These are phyloP conservation scores for Drosophila niveifrons DNA, from an alignment of 2,888 invertebrate species.

Conservation along the genomic window DNA sequence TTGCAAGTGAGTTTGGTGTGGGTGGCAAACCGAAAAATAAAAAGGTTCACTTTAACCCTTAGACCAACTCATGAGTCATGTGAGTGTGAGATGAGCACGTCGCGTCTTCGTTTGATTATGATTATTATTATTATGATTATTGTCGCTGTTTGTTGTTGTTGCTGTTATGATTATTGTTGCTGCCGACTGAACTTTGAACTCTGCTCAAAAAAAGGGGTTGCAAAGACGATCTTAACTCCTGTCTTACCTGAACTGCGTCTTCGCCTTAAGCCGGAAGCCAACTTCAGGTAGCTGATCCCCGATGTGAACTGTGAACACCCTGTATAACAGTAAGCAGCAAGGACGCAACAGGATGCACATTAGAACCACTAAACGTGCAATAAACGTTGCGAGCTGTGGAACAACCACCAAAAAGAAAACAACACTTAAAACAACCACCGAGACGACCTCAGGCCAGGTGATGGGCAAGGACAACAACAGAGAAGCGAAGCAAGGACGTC, in stretches of 20 bases:
- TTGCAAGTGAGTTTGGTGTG: constrained; percentile 31
- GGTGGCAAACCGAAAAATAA: constrained; percentile 35
- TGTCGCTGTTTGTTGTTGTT: constrained; percentile 60
- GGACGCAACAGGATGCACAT: constrained; percentile 78
- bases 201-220: constrained; percentile 43
- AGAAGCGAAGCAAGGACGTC: constrained; percentile 39
- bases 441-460: constrained; percentile 50
- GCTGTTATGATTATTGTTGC: no score
- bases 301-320: constrained; percentile 29
- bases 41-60: constrained; percentile 28
- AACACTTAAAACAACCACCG: constrained; percentile 43
- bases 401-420: constrained; percentile 28
- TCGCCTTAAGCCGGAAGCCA: constrained; percentile 63
- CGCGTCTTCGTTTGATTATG: constrained; percentile 41
- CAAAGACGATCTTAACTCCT: neutral
- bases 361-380: constrained; percentile 71
- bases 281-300: constrained; percentile 63
- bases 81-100: constrained; percentile 28
- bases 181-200: constrained; percentile 68
- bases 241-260: constrained; percentile 7
- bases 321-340: constrained; percentile 13
- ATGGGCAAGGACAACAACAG: constrained; percentile 20
- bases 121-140: constrained; percentile 33
- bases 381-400: constrained; percentile 39
- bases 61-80: constrained; percentile 32